phyloP scores from a whole-genome alignment of 2,888 invertebrate genomes.

The Archips xylosteana region DNA sequence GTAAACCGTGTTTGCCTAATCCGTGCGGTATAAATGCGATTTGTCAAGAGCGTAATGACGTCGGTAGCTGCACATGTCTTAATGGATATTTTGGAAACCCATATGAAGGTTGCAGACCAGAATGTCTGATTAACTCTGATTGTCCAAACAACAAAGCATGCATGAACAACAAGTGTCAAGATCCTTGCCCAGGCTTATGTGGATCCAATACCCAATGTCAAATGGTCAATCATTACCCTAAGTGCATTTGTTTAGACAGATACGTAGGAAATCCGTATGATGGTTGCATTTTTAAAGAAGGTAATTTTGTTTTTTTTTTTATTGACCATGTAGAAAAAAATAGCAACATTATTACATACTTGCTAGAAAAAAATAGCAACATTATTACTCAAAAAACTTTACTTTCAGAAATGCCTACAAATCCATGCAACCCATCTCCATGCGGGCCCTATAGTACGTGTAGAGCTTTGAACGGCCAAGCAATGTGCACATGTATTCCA shows the following conservation, averaged over 20 bases:
- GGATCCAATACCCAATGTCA: constrained; percentile 91
- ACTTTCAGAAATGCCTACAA: constrained; percentile 70
- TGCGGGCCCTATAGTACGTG: constrained; percentile 93
- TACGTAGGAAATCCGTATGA: constrained; percentile 90
- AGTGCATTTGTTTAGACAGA: constrained; percentile 88
- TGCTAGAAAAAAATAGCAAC: neutral
- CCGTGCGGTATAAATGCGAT: constrained; percentile 89
- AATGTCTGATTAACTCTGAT: constrained; percentile 89
- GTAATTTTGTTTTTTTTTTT: constrained; percentile 51
- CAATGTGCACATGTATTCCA: constrained; percentile 89
- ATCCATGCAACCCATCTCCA: constrained; percentile 91
- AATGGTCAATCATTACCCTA: constrained; percentile 91
- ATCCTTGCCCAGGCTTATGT: constrained; percentile 92
- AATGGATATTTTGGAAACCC: constrained; percentile 90
- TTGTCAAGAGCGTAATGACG: constrained; percentile 88
- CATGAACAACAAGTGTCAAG: constrained; percentile 88
- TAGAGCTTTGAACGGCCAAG: constrained; percentile 86
- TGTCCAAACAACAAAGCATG: constrained; percentile 88
- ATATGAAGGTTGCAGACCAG: constrained; percentile 89
- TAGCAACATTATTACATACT: no score
- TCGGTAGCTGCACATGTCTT: constrained; percentile 89
- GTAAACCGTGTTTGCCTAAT: constrained; percentile 85
- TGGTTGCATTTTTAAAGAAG: constrained; percentile 68
- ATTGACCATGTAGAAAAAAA: neutral
- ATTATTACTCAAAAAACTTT: constrained; percentile 6